These are phyloP conservation scores for Belonocnema kinseyi DNA, from an alignment of 1,140 invertebrate species.

Conservation along the genomic window DNA sequence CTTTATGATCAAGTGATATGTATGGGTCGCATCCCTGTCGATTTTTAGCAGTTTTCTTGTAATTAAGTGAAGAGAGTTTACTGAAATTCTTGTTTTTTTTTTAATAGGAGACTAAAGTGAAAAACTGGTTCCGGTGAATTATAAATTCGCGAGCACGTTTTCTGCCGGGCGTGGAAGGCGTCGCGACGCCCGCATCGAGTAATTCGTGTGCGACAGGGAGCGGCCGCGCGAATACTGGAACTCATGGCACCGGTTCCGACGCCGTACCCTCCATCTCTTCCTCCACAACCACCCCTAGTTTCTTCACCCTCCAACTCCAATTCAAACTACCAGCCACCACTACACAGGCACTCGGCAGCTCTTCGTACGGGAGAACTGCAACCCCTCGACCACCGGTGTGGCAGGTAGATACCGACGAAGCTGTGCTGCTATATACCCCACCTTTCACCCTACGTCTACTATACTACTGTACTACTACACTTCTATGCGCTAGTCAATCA, in stretches of 20 bases:
- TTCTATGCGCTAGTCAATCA: slow-evolving; percentile 30
- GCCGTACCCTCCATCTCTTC: slow-evolving; percentile 44
- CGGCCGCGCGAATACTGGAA: slow-evolving; percentile 71
- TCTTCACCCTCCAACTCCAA: slow-evolving; percentile 39
- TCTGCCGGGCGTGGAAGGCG: slow-evolving; percentile 51
- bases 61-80: background rate
- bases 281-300: slow-evolving; percentile 45
- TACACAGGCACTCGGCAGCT: slow-evolving; percentile 28
- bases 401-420: slow-evolving; percentile 58
- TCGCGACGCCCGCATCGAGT: slow-evolving; percentile 55
- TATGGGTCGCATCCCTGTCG: background rate
- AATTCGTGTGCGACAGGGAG: slow-evolving; percentile 70
- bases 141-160: slow-evolving; percentile 55
- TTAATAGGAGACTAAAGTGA: background rate
- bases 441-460: slow-evolving; percentile 28
- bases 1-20: background rate
- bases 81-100: background rate
- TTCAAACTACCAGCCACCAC: slow-evolving; percentile 13
- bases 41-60: background rate
- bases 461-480: slow-evolving; percentile 21
- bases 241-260: slow-evolving; percentile 55
- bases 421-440: slow-evolving; percentile 42
- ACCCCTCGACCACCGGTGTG: slow-evolving; percentile 48
- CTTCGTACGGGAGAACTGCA: slow-evolving; percentile 40
- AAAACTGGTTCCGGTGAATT: background rate